These are phyloP conservation scores for Cremastinae sp. DNA, from an alignment of 2,888 invertebrate genomes.

Conservation along the genomic window DNA sequence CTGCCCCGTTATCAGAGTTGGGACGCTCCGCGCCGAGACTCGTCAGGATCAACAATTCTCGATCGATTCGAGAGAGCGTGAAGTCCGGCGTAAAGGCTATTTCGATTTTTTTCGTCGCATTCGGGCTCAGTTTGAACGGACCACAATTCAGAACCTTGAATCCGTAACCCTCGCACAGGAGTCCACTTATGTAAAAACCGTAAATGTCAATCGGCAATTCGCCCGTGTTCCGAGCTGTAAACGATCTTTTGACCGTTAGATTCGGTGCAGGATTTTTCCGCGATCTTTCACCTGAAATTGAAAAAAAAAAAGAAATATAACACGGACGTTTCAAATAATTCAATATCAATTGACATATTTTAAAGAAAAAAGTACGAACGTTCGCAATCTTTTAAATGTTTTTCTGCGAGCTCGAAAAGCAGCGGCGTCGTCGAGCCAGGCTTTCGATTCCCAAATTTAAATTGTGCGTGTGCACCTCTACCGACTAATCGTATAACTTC, in stretches of 20 bases:
- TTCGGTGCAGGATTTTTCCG: slow-evolving; percentile 82
- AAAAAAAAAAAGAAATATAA: slow-evolving; percentile 20
- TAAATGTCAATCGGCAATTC: slow-evolving; percentile 90
- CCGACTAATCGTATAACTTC: slow-evolving; percentile 92
- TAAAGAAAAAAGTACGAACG: slow-evolving; percentile 80
- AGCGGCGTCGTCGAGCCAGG: slow-evolving; percentile 89
- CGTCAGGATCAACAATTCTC: slow-evolving; percentile 84
- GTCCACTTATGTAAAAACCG: slow-evolving; percentile 85
- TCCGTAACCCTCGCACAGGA: slow-evolving; percentile 89
- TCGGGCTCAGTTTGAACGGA: slow-evolving; percentile 87
- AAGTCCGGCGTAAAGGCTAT: slow-evolving; percentile 95
- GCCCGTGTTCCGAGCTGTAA: slow-evolving; percentile 94
- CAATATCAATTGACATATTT: too few relatives aligned
- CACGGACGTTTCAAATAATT: too few relatives aligned
- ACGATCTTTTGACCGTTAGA: slow-evolving; percentile 89
- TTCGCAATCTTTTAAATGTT: slow-evolving; percentile 84
- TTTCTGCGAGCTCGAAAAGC: slow-evolving; percentile 90
- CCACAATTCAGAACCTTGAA: slow-evolving; percentile 89
- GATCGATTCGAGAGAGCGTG: slow-evolving; percentile 88
- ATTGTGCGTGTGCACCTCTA: slow-evolving; percentile 91
- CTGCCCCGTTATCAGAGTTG: slow-evolving; percentile 31
- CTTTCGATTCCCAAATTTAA: slow-evolving; percentile 93
- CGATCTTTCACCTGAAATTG: slow-evolving; percentile 65
- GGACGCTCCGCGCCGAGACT: slow-evolving; percentile 80
- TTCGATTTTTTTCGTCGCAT: slow-evolving; percentile 89